Evolutionary conservation across 2,797 vertebrate genomes (phyloP), one percentile per base, ranked within the genome.

Genomic region (Phrynocephalus vlangalii): DNA sequence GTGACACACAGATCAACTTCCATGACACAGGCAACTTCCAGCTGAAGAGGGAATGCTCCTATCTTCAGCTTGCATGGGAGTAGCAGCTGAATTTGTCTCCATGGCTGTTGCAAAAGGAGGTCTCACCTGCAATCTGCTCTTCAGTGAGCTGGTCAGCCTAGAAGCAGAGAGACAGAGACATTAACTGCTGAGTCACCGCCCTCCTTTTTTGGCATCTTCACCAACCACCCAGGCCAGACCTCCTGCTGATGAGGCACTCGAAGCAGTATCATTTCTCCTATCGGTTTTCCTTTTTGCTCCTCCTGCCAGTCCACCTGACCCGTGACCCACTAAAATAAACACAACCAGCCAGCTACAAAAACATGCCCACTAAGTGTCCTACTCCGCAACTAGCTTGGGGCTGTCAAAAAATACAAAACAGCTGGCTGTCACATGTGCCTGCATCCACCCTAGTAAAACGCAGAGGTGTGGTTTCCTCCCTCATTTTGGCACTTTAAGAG

Each of bases 111-210:
- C 83, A 16, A 0, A 7, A 0, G 1, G 77, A 7, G 56, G 9
- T 70, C 98, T 97, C 92, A 98, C 98, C 98, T 95, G 98, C 98
- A 78, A 98, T 98, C 96, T 98, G 98, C 91, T 98, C 98, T 93
- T 98, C 98, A 6, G 98, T 98, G 95, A 98, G 97, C 95, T 98
- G 98, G 96, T 98, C 98, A 90, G 98, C 98, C 98, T 98, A 96
- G 90, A 94, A 93, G 52, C 15, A 24, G 91, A 86, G 91, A 87
- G 91, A 83, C 1, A 76, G 10, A 90, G 26, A 79, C 26, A 79
- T 90, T 0, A 90, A 85, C 50, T n/a, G 6, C n/a, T 0, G 3
- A 68, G 63, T 44, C 83, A 67, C 33, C 8, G 11, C 33, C 24
- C 26, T n/a, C 2, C 9, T 38, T 33, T 48, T 56, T 1, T 6